A percentile compares a stretch with the other conserved stretches of the same genome.
These are phyloP conservation scores for Macaca fascicularis DNA, from an alignment of 2,113 vertebrate genomes.

Conservation along the genomic window DNA sequence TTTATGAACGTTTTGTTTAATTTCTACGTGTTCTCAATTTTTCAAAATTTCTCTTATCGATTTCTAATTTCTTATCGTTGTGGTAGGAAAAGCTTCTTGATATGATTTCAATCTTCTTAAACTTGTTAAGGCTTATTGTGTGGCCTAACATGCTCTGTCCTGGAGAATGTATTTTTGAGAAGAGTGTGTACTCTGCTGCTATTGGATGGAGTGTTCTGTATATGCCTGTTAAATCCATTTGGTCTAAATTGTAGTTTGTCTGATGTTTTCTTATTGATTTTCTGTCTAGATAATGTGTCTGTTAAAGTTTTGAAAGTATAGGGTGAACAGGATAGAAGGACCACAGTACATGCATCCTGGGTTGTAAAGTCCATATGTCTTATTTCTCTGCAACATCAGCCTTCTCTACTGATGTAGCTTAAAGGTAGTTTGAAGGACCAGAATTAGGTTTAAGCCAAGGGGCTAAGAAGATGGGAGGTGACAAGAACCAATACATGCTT, in stretches of 20 bases:
- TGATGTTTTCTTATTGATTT: background rate
- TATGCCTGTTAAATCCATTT: background rate
- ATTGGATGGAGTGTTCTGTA: background rate
- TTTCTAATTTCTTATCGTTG: background rate
- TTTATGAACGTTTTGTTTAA: background rate
- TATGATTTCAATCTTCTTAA: background rate
- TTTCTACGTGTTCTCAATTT: background rate
- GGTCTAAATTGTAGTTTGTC: background rate
- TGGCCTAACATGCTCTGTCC: background rate
- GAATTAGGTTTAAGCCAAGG: background rate
- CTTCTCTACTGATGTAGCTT: background rate
- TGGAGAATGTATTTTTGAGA: background rate
- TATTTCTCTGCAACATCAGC: background rate
- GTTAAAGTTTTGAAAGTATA: background rate
- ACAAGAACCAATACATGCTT: background rate
- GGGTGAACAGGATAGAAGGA: background rate
- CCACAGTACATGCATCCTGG: background rate
- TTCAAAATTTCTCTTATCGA: background rate
- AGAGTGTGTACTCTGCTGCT: background rate
- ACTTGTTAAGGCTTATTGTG: background rate
- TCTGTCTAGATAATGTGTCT: background rate
- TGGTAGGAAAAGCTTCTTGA: background rate
- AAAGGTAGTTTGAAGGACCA: background rate
- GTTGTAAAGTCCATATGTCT: background rate
- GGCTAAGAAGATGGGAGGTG: background rate